Base-by-base conservation (phyloP, 2,888 invertebrate species). In the Stenichneumon culpator region DNA sequence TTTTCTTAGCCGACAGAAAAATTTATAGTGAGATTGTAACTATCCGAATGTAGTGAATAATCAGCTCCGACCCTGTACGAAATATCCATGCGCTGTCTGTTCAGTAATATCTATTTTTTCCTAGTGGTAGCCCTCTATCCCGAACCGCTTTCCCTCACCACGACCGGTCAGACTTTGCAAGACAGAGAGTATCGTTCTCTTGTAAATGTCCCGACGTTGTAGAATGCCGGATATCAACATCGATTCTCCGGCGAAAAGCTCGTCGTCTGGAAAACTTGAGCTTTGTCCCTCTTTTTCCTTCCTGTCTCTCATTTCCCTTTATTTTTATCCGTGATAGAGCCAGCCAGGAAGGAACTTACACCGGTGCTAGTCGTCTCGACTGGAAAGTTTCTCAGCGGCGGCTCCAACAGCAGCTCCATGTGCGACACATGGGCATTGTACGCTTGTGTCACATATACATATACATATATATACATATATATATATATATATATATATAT, bases 331-430 rank as follows among this genome's bases (percentile, higher is more conserved):
- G 52, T 7, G 22, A 32, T 52, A 22, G 65, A 75, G 22, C 22
- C 16, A 32, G 36, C 57, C 60, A 25, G 57, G 70, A 75, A 79
- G 72, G 67, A 84, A 84, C 65, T 84, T 67, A 65, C 50, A 72
- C 47, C 81, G 44, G 39, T 63, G 70, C 32, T 16, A 77, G 54
- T 79, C 39, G 67, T 78, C 44, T 19, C 39, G 67, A 75, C 67
- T 67, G 67, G 2, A 85, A 85, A 79, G 70, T 85, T 85, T 82
- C 65, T 63, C 19, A 63, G 78, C 75, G 57, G 72, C 79, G 47
- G 60, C 63, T 28, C 65, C 68, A 47, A 28, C 73, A 28, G 75
- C 68, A 16, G 47, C 47, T 65, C 78, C 68, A 28, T 19, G 52
- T 16, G 78, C 68, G 68, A 54, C 63, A 73, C 73, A 52, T 67